Evolutionary conservation across 2,888 invertebrate species (phyloP).

Genomic region (Leistus spinibarbis): DNA sequence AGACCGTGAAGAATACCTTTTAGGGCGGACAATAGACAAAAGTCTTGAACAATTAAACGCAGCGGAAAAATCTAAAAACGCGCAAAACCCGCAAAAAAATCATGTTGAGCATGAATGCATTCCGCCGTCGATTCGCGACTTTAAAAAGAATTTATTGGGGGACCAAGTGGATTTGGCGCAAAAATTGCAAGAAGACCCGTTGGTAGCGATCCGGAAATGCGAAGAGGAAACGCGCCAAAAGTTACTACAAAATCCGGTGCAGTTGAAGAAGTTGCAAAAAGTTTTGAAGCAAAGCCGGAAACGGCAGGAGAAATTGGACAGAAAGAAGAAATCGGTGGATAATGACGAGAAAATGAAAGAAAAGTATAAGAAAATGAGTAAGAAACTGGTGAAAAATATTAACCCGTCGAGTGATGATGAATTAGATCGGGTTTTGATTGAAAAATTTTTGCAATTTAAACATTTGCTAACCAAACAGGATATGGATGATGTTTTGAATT

Average conservation of each 20-base stretch:
- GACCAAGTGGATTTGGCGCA: conserved; percentile 78
- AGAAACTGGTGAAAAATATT: conserved; percentile 43
- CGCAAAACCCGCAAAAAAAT: conserved; percentile 61
- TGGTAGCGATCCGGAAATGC: conserved; percentile 85
- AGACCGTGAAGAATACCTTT: conserved; percentile 86
- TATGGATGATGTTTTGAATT: conserved; percentile 54
- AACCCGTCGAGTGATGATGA: conserved; percentile 44
- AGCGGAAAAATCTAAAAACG: conserved; percentile 60
- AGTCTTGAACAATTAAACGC: conserved; percentile 71
- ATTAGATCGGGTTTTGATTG: conserved; percentile 72
- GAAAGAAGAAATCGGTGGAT: conserved; percentile 46
- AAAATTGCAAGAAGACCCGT: conserved; percentile 92
- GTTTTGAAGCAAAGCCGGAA: conserved; percentile 66
- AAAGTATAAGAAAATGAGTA: conserved; percentile 51
- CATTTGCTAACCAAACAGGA: conserved; percentile 58
- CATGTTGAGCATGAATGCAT: conserved; percentile 77
- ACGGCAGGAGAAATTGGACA: conserved; percentile 1
- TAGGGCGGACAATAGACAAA: conserved; percentile 83
- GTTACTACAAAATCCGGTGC: conserved; percentile 89
- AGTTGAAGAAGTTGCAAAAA: conserved; percentile 83
- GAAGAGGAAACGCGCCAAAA: conserved; percentile 87
- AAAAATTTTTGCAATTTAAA: conserved; percentile 72
- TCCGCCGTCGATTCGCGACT: conserved; percentile 71
- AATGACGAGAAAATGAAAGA: conserved; percentile 50
- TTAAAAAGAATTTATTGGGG: conserved; percentile 49